Evolutionary conservation across 2,888 invertebrate species (phyloP), one percentile per base, ranked within the genome.

Genomic region (Phorcus lineatus): DNA sequence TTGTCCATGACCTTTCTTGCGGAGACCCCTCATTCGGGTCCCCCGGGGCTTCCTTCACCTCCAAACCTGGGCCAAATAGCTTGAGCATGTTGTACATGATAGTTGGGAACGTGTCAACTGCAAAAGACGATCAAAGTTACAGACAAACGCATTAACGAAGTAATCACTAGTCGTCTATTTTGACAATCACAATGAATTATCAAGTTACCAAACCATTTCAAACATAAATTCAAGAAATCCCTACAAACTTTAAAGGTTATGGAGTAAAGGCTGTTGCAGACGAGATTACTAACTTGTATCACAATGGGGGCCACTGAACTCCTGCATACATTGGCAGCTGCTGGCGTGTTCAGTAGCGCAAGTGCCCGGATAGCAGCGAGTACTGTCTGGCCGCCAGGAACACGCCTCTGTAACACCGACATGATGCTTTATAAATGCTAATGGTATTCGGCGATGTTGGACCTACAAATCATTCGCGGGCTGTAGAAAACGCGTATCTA

Each of bases 361-460:
- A 16, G 54, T 76, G 17, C 84, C 84, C 1, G 84, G 84, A 62
- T 78, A 84, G 62, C 84, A 84, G 2, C 79, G 76, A 13, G 81
- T 81, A 57, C 81, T 81, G 81, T 84, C 84, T 19, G 76, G 66
- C 2, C 80, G 55, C 84, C 84, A 84, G 4, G 82, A 84, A 55
- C 84, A 84, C 7, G 80, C 81, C 78, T 81, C 84, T 84, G 80
- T 13, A 67, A 57, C 36, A 36, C 36, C 13, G 13, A 62, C 24
- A 75, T 47, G 52, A 80, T 55, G 40, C n/a, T 36, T 7, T 36
- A 7, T 36, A 36, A 2, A 36, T 7, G 7, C 36, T 36, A 36
- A 4, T 4, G 36, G 7, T 36, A 2, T 4, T 7, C 36, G 7
- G 36, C 36, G 36, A 2, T 36, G 36, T 2, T 2, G 4, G 2